Evolutionary conservation across 2,888 invertebrate species (phyloP).

Genomic region (Drosophila anomalata): DNA sequence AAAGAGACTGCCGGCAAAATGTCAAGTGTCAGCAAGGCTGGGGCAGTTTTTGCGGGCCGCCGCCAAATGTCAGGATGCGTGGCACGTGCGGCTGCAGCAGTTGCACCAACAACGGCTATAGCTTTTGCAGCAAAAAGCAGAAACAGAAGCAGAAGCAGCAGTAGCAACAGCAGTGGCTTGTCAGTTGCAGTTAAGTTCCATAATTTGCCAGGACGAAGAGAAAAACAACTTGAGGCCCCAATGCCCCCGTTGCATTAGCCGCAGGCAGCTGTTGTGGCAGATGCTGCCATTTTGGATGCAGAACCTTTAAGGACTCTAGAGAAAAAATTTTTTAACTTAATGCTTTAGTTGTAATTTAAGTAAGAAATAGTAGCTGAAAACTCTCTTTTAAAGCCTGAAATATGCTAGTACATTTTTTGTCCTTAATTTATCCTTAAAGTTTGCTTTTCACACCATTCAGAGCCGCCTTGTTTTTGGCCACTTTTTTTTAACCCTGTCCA

Average conservation of each 20-base stretch:
- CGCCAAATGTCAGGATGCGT: conserved; percentile 69
- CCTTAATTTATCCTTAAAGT: conserved; percentile 3
- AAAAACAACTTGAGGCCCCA: conserved; percentile 16
- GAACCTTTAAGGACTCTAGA: conserved; percentile 17
- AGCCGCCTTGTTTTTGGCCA: conserved; percentile 64
- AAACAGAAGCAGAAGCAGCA: conserved; percentile 5
- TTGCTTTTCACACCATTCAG: conserved; percentile 9
- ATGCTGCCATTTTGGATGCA: conserved; percentile 34
- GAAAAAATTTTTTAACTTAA: not conserved
- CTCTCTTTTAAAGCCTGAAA: not conserved
- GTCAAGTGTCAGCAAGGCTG: conserved; percentile 63
- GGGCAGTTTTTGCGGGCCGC: conserved; percentile 50
- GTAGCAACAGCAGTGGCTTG: conserved; percentile 31
- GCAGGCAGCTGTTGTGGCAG: conserved; percentile 41
- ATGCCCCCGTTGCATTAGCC: conserved; percentile 34
- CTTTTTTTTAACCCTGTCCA: conserved; percentile 46
- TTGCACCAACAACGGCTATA: conserved; percentile 14
- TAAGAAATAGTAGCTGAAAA: not conserved
- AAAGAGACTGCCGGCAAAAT: conserved; percentile 43
- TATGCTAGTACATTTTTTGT: conserved; percentile 7
- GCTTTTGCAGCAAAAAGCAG: conserved; percentile 18
- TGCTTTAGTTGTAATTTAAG: not conserved
- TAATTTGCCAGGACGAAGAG: conserved; percentile 36
- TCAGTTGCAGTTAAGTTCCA: conserved; percentile 54
- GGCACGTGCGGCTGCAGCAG: conserved; percentile 45